phyloP scores from a whole-genome alignment of 2,797 vertebrate genomes.

The Sciurus carolinensis region DNA sequence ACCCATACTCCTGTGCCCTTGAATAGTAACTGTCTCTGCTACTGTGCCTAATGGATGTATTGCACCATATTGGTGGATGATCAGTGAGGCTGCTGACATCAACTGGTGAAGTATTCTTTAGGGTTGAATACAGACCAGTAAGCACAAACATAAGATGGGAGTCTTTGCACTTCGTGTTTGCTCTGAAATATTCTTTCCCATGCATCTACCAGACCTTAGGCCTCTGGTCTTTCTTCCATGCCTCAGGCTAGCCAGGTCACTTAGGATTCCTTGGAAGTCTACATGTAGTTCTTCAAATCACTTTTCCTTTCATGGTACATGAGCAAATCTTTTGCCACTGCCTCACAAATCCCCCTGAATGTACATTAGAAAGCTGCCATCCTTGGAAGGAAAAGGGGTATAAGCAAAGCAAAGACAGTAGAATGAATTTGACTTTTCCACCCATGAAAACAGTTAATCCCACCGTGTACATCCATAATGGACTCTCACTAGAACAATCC shows the following conservation, averaged over 20 bases:
- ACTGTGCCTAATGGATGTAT: neutral
- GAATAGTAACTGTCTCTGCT: neutral
- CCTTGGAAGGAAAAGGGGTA: too few species aligned
- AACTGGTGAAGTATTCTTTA: neutral
- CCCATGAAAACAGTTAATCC: too few species aligned
- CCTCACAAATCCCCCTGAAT: neutral
- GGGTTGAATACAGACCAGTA: neutral
- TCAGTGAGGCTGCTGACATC: neutral
- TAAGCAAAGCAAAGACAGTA: too few species aligned
- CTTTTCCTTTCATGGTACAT: neutral
- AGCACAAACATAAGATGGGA: fast-evolving
- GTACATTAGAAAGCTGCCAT: too few species aligned
- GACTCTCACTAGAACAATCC: too few species aligned
- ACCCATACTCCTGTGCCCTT: neutral
- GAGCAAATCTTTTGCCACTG: neutral
- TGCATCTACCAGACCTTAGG: neutral
- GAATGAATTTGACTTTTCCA: too few species aligned
- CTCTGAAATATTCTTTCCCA: neutral
- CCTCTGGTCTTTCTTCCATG: neutral
- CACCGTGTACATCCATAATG: too few species aligned
- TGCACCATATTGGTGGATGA: neutral
- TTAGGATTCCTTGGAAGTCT: neutral
- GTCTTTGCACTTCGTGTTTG: too few species aligned
- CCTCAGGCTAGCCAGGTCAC: too few species aligned
- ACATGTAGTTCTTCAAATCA: neutral